Evolutionary conservation across 2,888 invertebrate genomes (phyloP), one percentile per base, ranked within the genome.

Genomic region (Amphipyra berbera): DNA sequence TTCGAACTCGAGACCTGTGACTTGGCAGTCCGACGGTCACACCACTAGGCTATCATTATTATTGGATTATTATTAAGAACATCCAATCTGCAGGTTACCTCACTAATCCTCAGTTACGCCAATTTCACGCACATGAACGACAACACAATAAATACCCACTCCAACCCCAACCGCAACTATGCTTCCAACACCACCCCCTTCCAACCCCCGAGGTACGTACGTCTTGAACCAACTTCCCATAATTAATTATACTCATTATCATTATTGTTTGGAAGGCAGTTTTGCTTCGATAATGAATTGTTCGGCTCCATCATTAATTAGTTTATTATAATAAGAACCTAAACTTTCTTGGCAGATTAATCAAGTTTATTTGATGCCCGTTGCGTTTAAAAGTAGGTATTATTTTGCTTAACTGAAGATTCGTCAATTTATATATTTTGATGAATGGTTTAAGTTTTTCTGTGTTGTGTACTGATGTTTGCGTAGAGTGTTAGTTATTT

Each of bases 171-270:
- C 21, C 7, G 0, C 67, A 79, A 81, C 74, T 71, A 82, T 60
- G 49, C 14, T 72, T 68, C 10, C 53, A 50, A 33, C 21, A 35
- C 58, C 80, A 60, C 86, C 87, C 86, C 86, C 41, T 60, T 88
- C 77, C 83, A 76, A 21, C 21, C 87, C 84, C 86, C 84, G 87
- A 44, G 82, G 89, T 91, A 89, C 93, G 89, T 91, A 89, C 93
- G 91, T 93, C 93, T 94, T 90, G 90, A 92, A 91, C 89, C 90
- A 93, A 94, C 92, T 95, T 94, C 92, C 93, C 90, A 94, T 94
- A 95, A 95, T 95, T 95, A 94, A 95, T 95, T 94, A 95, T 90
- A 90, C 94, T 94, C 94, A 95, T 95, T 95, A 95, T 94, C 94
- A 94, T 95, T 94, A 95, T 94, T 94, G 95, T 95, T 95, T 91